Evolutionary conservation across 2,888 invertebrate species (phyloP).

Genomic region (Apotomis turbidana): DNA sequence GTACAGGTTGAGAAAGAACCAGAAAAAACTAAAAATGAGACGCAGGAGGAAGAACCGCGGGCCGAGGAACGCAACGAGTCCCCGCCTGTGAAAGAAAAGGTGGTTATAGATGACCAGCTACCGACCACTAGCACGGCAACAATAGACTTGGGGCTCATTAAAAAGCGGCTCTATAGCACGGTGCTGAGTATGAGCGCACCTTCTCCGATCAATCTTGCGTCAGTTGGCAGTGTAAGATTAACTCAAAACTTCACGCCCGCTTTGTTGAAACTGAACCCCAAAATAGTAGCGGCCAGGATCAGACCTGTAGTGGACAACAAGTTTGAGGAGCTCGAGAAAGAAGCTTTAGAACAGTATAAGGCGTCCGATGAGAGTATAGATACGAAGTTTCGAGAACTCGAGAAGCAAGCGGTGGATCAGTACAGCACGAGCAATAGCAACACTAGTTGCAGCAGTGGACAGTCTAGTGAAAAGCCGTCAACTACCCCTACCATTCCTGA

Average conservation of each 20-base stretch:
- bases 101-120: conserved; percentile 59
- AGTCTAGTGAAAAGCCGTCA: conserved; percentile 66
- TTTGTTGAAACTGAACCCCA: conserved; percentile 72
- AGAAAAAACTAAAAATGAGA: conserved; percentile 41
- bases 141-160: conserved; percentile 61
- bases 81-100: conserved; percentile 52
- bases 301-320: conserved; percentile 69
- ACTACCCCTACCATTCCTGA: conserved; percentile 58
- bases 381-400: conserved; percentile 85
- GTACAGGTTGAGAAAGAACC: not conserved
- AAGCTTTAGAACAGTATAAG: conserved; percentile 85
- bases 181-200: conserved; percentile 79
- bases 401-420: conserved; percentile 87
- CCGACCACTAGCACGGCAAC: conserved; percentile 70
- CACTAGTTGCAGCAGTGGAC: conserved; percentile 77
- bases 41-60: conserved; percentile 42
- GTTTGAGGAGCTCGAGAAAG: conserved; percentile 84
- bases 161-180: conserved; percentile 81
- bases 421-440: conserved; percentile 82
- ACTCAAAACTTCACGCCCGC: conserved; percentile 73
- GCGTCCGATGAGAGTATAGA: conserved; percentile 84
- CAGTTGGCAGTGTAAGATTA: conserved; percentile 65
- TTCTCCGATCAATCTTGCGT: conserved; percentile 60
- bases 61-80: conserved; percentile 48
- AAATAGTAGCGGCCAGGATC: conserved; percentile 66